Evolutionary conservation across 2,888 invertebrate species (phyloP).

Genomic region (Pseudococcus longispinus): DNA sequence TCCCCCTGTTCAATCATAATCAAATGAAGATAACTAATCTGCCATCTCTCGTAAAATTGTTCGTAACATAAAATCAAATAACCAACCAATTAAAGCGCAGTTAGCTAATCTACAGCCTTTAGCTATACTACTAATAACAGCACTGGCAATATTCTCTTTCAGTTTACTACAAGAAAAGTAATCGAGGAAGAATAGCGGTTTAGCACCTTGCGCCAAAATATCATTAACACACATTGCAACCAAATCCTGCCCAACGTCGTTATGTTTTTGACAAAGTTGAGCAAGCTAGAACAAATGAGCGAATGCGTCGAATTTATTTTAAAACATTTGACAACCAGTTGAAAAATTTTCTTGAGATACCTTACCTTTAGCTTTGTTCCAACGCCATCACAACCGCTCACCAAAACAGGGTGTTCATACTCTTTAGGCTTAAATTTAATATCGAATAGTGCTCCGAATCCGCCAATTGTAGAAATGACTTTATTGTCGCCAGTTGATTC

Average conservation of each 20-base stretch:
- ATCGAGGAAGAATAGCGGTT: slow-evolving; percentile 95
- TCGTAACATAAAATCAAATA: not conserved
- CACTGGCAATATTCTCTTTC: slow-evolving; percentile 76
- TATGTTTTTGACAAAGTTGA: slow-evolving; percentile 77
- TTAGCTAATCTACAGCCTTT: slow-evolving; percentile 86
- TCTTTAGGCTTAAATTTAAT: slow-evolving; percentile 73
- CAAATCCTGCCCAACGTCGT: slow-evolving; percentile 89
- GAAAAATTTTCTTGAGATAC: too few species aligned
- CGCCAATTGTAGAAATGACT: slow-evolving; percentile 83
- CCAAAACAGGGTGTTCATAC: slow-evolving; percentile 82
- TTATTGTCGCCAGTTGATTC: slow-evolving; percentile 80
- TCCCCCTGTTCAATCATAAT: slow-evolving; percentile 73
- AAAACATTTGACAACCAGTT: not conserved
- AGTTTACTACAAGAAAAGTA: slow-evolving; percentile 93
- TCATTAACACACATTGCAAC: slow-evolving; percentile 99
- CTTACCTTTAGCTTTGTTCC: slow-evolving; percentile 92
- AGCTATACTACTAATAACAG: slow-evolving; percentile 85
- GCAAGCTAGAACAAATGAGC: slow-evolving; percentile 81
- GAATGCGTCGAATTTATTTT: not conserved
- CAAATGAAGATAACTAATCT: not conserved
- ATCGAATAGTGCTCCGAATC: slow-evolving; percentile 94
- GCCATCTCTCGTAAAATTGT: not conserved
- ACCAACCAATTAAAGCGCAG: slow-evolving; percentile 85
- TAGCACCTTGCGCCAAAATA: slow-evolving; percentile 92
- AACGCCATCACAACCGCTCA: slow-evolving; percentile 95